Conservation (phyloP, 2,113 vertebrate genomes). For the Cricetomys ansorgei region DNA sequence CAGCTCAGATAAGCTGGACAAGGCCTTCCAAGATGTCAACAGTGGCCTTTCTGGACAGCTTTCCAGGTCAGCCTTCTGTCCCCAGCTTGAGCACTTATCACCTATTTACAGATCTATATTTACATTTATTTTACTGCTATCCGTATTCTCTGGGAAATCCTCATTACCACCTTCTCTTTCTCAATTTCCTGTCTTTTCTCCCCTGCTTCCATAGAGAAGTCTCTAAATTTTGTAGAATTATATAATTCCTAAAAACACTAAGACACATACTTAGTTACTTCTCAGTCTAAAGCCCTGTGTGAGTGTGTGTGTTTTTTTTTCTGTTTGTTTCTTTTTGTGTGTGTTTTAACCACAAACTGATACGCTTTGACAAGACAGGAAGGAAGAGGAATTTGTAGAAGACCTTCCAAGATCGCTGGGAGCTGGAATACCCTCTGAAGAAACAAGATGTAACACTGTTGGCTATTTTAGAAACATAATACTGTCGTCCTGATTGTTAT, state of each 20-base stretch:
- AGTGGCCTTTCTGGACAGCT: not conserved
- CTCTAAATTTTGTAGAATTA: not conserved
- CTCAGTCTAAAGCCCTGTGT: not conserved
- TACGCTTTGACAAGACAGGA: not conserved
- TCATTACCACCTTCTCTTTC: not conserved
- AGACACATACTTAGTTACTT: not conserved
- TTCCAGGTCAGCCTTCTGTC: not conserved
- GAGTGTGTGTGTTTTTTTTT: not conserved
- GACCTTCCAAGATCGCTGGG: not conserved
- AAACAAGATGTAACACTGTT: not conserved
- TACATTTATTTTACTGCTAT: not conserved
- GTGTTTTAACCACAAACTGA: not conserved
- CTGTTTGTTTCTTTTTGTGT: not conserved
- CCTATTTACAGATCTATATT: not conserved
- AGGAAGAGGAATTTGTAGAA: not conserved
- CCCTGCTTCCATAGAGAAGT: not conserved
- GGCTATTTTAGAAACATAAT: not conserved
- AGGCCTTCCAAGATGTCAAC: not conserved
- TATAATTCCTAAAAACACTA: not conserved
- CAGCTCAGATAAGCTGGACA: not conserved
- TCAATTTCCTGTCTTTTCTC: not conserved
- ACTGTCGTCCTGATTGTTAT: not conserved
- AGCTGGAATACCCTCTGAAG: no score
- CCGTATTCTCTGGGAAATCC: not conserved
- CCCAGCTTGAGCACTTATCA: not conserved